Conservation (phyloP, 2,113 vertebrate species). For the Chaetodon trifascialis region DNA sequence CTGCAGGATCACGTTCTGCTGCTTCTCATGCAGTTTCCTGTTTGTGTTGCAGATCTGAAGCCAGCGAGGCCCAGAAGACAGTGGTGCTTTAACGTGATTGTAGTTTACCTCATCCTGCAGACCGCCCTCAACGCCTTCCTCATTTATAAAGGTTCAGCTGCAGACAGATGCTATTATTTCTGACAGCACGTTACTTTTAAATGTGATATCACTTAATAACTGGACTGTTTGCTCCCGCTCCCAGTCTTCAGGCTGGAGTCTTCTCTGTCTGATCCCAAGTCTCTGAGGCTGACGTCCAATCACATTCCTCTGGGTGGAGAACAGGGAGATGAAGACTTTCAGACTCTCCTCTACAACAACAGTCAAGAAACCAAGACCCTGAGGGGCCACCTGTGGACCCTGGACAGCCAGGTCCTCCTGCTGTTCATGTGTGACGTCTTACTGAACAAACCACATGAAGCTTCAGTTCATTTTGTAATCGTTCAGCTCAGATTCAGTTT, state of each 20-base stretch:
- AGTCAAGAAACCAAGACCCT: constrained; percentile 51
- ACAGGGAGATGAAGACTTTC: not conserved
- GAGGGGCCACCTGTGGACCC: constrained; percentile 7
- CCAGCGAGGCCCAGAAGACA: constrained; percentile 28
- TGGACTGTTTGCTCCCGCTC: not conserved
- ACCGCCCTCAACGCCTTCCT: constrained; percentile 63
- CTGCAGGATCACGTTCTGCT: not conserved
- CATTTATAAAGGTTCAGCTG: constrained; percentile 72
- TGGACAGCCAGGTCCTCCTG: constrained; percentile 64
- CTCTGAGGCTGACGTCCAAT: not conserved
- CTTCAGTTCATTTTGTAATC: too few species aligned
- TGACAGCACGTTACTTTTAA: not conserved
- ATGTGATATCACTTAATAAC: not conserved
- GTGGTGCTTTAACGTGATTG: constrained; percentile 40
- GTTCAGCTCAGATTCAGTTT: too few species aligned
- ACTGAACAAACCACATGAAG: too few species aligned
- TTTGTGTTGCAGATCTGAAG: constrained; percentile 71
- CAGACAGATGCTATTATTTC: too few species aligned
- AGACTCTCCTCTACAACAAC: constrained; percentile 52
- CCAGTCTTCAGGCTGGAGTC: constrained; percentile 53
- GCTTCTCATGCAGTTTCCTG: not conserved
- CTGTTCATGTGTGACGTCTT: not conserved
- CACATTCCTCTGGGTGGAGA: not conserved
- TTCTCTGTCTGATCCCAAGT: not conserved
- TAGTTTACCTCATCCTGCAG: constrained; percentile 69